Evolutionary conservation across 2,797 vertebrate genomes (phyloP).

Genomic region (Chrysocyon brachyurus): DNA sequence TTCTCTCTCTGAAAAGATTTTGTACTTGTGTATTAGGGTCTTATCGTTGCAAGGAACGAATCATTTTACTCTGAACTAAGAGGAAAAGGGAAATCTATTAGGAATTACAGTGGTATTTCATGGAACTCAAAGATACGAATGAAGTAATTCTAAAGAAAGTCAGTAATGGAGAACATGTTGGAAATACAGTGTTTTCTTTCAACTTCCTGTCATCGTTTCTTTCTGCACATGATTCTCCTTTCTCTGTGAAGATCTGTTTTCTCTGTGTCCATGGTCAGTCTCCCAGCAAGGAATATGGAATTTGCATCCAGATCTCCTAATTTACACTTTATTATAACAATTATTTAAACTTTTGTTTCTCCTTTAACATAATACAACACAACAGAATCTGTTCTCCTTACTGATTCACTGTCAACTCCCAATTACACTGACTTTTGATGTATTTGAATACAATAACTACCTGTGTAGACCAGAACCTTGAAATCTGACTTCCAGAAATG

Average conservation of each 20-base stretch:
- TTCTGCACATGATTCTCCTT: neutral
- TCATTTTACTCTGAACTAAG: neutral
- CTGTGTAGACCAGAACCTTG: neutral
- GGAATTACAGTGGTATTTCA: neutral
- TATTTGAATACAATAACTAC: neutral
- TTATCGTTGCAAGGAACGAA: neutral
- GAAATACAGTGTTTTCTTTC: neutral
- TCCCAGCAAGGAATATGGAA: neutral
- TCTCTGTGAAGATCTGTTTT: neutral
- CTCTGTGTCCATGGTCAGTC: neutral
- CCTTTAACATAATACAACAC: neutral
- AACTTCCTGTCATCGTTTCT: neutral
- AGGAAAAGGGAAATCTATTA: neutral
- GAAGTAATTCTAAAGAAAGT: neutral
- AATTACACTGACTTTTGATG: neutral
- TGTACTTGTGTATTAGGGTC: neutral
- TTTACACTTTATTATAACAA: neutral
- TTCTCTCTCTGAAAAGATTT: neutral
- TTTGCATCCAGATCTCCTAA: neutral
- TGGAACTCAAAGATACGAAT: neutral
- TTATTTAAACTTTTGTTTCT: constrained; percentile 34
- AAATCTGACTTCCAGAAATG: neutral
- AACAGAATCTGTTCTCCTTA: neutral
- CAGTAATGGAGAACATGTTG: neutral
- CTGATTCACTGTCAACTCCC: neutral